phyloP scores from a whole-genome alignment of 2,113 vertebrate species.

The Arenaria interpres region DNA sequence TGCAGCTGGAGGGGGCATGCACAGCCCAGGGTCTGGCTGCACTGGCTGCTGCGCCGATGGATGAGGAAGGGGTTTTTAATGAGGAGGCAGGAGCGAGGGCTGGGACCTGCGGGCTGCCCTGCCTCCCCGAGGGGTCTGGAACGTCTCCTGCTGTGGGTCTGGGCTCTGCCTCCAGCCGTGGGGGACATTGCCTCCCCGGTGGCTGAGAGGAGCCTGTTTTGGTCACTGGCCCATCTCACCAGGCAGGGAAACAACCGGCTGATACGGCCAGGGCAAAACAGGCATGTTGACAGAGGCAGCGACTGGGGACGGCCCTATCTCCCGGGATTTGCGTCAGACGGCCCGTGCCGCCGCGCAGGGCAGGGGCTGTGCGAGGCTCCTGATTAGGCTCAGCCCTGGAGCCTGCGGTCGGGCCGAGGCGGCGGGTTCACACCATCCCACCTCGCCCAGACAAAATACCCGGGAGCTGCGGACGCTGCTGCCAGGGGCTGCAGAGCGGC shows the following conservation, averaged over 20 bases:
- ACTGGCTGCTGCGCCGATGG: accelerated
- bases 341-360: background rate
- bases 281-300: background rate
- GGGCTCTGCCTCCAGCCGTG: background rate
- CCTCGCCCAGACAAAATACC: constrained; percentile 62
- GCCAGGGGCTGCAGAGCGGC: background rate
- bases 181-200: background rate
- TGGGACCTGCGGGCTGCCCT: background rate
- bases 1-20: accelerated
- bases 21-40: accelerated
- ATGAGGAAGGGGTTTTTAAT: accelerated
- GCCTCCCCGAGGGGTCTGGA: accelerated
- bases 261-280: constrained; percentile 18
- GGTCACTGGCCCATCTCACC: accelerated
- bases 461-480: accelerated
- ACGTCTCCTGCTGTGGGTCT: accelerated
- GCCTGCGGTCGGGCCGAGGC: background rate
- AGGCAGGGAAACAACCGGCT: background rate
- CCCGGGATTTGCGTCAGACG: constrained; percentile 38
- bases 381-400: background rate
- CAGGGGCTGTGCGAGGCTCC: background rate
- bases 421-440: background rate
- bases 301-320: background rate
- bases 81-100: background rate
- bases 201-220: background rate